These are phyloP conservation scores for Drosophila vallismaia DNA, from an alignment of 2,888 invertebrate genomes.

Conservation along the genomic window DNA sequence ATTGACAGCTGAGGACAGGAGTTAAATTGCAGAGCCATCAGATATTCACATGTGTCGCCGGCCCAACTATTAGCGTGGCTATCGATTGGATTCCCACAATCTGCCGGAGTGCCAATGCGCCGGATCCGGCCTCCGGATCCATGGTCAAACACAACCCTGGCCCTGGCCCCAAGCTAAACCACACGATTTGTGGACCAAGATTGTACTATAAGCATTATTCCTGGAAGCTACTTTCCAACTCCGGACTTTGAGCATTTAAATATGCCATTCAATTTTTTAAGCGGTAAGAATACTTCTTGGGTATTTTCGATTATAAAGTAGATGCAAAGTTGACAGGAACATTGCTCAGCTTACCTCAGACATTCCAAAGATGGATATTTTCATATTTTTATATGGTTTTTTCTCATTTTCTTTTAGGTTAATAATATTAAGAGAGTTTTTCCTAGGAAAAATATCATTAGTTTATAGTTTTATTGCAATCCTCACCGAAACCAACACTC, in stretches of 20 bases:
- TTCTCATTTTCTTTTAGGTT: too few relatives aligned
- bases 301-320: neutral
- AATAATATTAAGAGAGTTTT: too few relatives aligned
- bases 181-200: conserved; percentile 55
- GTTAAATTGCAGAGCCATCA: conserved; percentile 42
- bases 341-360: too few relatives aligned
- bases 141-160: neutral
- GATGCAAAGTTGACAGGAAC: too few relatives aligned
- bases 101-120: conserved; percentile 19
- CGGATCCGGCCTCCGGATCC: neutral
- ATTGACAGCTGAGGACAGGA: conserved; percentile 49
- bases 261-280: conserved; percentile 26
- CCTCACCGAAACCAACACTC: neutral
- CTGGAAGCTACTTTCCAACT: conserved; percentile 42
- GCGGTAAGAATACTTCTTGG: neutral
- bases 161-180: conserved; percentile 31
- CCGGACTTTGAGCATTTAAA: conserved; percentile 51
- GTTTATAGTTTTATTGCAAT: too few relatives aligned
- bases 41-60: conserved; percentile 61
- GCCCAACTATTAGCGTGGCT: conserved; percentile 58
- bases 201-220: conserved; percentile 50
- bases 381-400: too few relatives aligned
- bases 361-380: too few relatives aligned
- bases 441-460: too few relatives aligned
- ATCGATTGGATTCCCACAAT: conserved; percentile 63